Evolutionary conservation across 2,113 vertebrate species (phyloP), one percentile per base, ranked within the genome.

Genomic region (Malurus alboscapulatus): DNA sequence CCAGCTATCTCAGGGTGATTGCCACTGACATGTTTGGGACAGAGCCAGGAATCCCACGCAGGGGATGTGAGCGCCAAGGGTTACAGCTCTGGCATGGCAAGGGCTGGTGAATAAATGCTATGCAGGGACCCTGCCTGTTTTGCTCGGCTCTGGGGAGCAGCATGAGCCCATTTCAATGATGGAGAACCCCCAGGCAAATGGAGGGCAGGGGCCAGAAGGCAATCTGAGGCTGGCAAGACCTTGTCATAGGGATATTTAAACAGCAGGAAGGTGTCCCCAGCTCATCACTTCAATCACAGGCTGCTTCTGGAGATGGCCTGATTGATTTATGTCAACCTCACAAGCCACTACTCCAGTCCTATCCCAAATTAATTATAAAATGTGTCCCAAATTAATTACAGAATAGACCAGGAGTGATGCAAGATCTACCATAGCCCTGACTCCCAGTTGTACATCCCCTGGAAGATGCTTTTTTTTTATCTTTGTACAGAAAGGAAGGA

Each of bases 291-390:
- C 42, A 55, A 1, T 17, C 38, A 61, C 36, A 53, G 27, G 40
- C 40, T 85, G 50, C 54, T 63, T 48, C 87, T 34, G 27, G 42
- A 77, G 22, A 15, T 44, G n/a, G 17, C 34, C 32, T 5, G 3
- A 45, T 40, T 57, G 50, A 26, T 11, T 4, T 0, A 0, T 27
- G 32, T 55, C 36, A 7, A 2, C 16, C 3, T 65, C 27, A 65
- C 32, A 59, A 42, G 5, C 3, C 71, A 40, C 17, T 32, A 77
- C 40, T 48, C 27, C 22, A 59, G n/a, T 36, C 29, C 30, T 14
- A 44, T 57, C 36, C n/a, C 62, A 65, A 21, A 88, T n/a, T 20
- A 78, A 74, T 72, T 48, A 47, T 9, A 59, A 54, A 58, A 88
- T 0, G 9, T 62, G 32, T 48, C 51, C 15, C 59, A 81, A 21